phyloP scores from a whole-genome alignment of 1,140 invertebrate species.

The Arion vulgaris region DNA sequence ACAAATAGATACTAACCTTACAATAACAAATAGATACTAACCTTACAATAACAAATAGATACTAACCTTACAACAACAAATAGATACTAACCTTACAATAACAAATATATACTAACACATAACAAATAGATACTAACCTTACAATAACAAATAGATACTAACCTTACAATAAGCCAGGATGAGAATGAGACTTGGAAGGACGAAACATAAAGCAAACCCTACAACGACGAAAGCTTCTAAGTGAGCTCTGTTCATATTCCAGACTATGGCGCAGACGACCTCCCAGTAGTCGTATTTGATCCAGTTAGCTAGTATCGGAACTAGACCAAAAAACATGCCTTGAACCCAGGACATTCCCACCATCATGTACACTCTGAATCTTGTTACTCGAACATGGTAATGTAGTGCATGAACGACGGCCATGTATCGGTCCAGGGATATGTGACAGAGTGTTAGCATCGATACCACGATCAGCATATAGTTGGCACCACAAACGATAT shows the following conservation, averaged over 20 bases:
- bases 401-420: conserved; percentile 62
- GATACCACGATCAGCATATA: conserved; percentile 71
- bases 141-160: too few species aligned
- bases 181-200: conserved; percentile 63
- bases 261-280: conserved; percentile 69
- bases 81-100: too few species aligned
- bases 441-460: conserved; percentile 70
- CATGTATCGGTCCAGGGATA: conserved; percentile 68
- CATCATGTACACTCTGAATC: conserved; percentile 41
- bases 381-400: conserved; percentile 56
- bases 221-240: conserved; percentile 65
- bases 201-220: conserved; percentile 70
- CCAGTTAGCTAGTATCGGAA: conserved; percentile 63
- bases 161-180: conserved; percentile 61
- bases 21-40: too few species aligned
- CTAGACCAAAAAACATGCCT: conserved; percentile 58
- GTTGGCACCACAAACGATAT: conserved; percentile 64
- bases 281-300: conserved; percentile 72
- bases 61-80: too few species aligned
- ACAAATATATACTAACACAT: too few species aligned
- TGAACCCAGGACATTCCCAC: conserved; percentile 65
- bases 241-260: conserved; percentile 56
- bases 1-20: too few species aligned
- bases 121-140: too few species aligned
- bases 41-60: too few species aligned